Conservation (phyloP, 2,797 vertebrate genomes). For the Brachymystax lenok region DNA sequence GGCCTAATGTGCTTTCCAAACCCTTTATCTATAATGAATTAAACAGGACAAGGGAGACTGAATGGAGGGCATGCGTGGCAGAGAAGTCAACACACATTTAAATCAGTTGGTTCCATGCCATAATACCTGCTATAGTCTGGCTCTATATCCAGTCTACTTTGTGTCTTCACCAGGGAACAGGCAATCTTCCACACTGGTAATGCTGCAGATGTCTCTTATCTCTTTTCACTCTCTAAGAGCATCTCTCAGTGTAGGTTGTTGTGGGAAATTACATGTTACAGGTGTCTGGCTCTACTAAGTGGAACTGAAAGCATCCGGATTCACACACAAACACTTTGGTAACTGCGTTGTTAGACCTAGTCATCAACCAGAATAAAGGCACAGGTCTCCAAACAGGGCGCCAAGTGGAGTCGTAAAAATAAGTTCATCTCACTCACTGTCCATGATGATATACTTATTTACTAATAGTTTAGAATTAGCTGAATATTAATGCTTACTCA, state of each 20-base stretch:
- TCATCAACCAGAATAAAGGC: not conserved
- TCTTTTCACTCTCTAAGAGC: not conserved
- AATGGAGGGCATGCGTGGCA: not conserved
- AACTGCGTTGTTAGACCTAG: not conserved
- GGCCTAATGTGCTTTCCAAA: slow-evolving; percentile 6
- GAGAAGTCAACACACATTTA: not conserved
- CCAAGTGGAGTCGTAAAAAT: slow-evolving; percentile 48
- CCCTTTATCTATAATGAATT: slow-evolving; percentile 9
- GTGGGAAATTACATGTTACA: not conserved
- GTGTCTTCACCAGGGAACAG: not conserved
- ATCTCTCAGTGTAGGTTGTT: not conserved
- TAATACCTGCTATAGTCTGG: not conserved
- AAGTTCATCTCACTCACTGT: slow-evolving; percentile 35
- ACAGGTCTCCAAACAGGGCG: slow-evolving; percentile 10
- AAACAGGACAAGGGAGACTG: not conserved
- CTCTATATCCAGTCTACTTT: not conserved
- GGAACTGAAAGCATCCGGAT: not conserved
- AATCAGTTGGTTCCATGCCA: not conserved
- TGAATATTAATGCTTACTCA: too few species aligned
- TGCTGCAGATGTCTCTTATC: not conserved
- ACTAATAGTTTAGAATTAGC: not conserved
- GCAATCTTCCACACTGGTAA: not conserved
- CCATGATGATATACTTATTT: slow-evolving; percentile 59
- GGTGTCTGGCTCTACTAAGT: not conserved
- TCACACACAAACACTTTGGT: not conserved